Evolutionary conservation across 2,888 invertebrate species (phyloP).

Genomic region (Hecatera dysodea): DNA sequence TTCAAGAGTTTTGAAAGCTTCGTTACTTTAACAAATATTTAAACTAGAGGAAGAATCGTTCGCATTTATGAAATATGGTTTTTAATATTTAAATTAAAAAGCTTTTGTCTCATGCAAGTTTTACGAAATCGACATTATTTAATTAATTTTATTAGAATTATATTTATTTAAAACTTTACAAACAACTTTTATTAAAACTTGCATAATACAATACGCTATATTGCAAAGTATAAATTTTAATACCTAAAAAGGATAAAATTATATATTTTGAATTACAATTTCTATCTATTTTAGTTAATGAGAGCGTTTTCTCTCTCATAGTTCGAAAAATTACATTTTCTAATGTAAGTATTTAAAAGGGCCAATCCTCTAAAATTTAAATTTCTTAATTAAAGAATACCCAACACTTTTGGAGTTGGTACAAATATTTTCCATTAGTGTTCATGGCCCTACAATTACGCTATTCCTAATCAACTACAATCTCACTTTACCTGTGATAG

Average conservation of each 20-base stretch:
- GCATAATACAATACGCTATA: constrained; percentile 52
- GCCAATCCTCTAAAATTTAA: constrained; percentile 54
- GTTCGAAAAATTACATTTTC: constrained; percentile 55
- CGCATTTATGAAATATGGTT: constrained; percentile 30
- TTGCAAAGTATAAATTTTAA: constrained; percentile 53
- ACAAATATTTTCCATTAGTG: constrained; percentile 39
- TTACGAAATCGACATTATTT: constrained; percentile 40
- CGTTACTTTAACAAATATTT: constrained; percentile 53
- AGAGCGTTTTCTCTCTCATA: constrained; percentile 76
- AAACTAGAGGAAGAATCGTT: constrained; percentile 62
- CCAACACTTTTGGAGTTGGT: constrained; percentile 37
- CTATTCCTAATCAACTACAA: constrained; percentile 73
- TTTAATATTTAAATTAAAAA: constrained; percentile 36
- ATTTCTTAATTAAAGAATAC: constrained; percentile 34
- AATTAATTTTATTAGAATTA: constrained; percentile 34
- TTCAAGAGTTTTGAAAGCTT: constrained; percentile 52
- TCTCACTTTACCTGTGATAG: constrained; percentile 81
- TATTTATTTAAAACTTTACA: constrained; percentile 14
- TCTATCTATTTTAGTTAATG: constrained; percentile 71
- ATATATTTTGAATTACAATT: constrained; percentile 53
- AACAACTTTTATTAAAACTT: constrained; percentile 52
- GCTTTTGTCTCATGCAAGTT: constrained; percentile 54
- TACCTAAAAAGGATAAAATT: constrained; percentile 54
- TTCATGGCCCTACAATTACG: constrained; percentile 56
- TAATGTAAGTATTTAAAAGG: constrained; percentile 57